phyloP scores from a whole-genome alignment of 2,113 vertebrate species.

The Carettochelys insculpta region DNA sequence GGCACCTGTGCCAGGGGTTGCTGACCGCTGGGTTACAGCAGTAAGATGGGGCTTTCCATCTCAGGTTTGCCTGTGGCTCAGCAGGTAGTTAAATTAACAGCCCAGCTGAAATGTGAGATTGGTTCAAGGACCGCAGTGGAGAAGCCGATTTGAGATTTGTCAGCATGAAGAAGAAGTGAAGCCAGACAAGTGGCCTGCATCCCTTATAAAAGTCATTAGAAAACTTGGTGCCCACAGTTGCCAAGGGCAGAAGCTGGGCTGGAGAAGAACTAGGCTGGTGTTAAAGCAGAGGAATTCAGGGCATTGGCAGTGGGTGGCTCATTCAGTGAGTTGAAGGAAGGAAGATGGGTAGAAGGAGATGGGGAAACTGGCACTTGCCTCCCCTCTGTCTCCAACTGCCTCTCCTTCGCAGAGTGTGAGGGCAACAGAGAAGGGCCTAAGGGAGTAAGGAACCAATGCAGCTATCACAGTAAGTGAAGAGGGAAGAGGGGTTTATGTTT shows the following conservation, averaged over 20 bases:
- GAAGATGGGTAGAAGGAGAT: not conserved
- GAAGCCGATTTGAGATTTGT: not conserved
- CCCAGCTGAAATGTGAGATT: not conserved
- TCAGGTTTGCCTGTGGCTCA: not conserved
- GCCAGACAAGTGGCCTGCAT: not conserved
- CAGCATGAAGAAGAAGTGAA: not conserved
- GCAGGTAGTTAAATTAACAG: not conserved
- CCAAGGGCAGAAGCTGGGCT: not conserved
- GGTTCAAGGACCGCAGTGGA: not conserved
- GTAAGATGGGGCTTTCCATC: not conserved
- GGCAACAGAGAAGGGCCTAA: not conserved
- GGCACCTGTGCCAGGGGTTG: too few species aligned
- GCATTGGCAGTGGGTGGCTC: not conserved
- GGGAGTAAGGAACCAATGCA: fast-evolving
- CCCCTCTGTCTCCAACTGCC: not conserved
- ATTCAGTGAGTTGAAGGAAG: not conserved
- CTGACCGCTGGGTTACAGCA: not conserved
- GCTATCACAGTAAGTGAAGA: not conserved
- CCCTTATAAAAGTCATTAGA: not conserved
- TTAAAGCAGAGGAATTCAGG: not conserved
- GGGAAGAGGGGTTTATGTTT: not conserved
- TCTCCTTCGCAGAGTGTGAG: not conserved
- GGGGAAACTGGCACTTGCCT: not conserved
- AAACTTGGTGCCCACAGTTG: not conserved
- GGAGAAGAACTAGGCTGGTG: not conserved